Evolutionary conservation across 2,113 vertebrate species (phyloP), one percentile per base, ranked within the genome.

Genomic region (Hyla sarda): DNA sequence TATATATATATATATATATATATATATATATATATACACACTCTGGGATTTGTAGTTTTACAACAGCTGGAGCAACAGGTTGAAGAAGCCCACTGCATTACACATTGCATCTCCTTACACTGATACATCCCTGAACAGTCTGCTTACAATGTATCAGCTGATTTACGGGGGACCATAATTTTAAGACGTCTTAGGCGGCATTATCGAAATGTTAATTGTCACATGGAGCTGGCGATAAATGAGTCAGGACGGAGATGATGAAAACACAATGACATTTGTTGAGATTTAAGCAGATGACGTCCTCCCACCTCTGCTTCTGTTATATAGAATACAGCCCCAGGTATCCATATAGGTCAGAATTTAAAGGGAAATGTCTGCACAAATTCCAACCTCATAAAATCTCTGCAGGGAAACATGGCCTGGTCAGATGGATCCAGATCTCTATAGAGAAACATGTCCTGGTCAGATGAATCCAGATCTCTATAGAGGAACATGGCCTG

Each of bases 191-290:
- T 74, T n/a, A 5, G 45, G 45, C 4, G 72, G 72, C 72, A 47
- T 74, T 74, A 47, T 25, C 37, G 11, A 74, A 74, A 74, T 74
- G 72, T 74, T 74, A 74, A 74, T 74, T 74, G 72, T 47, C 25
- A 47, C 21, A 25, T 25, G 23, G 72, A 11, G 11, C 3, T 21
- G 47, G 45, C 1, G 37, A 47, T 47, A 74, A 74, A 74, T 74
- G 72, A 74, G 5, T 74, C 72, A n/a, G 41, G 72, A 47, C 25
- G 23, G 41, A 73, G 25, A 47, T 23, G 72, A 25, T 25, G 37
- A 21, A n/a, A 74, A 47, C 72, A 48, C 41, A 48, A 8, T 74
- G 72, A 74, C 72, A 74, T 74, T 74, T 74, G 72, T 74, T 37
- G 45, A n/a, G 45, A 21, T n/a, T 41, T 74, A 25, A 74, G 72